Percentiles rank a stretch among this genome's conserved stretches.
These are phyloP conservation scores for Oryzias javanicus DNA, from an alignment of 2,113 vertebrate genomes.

Conservation along the genomic window DNA sequence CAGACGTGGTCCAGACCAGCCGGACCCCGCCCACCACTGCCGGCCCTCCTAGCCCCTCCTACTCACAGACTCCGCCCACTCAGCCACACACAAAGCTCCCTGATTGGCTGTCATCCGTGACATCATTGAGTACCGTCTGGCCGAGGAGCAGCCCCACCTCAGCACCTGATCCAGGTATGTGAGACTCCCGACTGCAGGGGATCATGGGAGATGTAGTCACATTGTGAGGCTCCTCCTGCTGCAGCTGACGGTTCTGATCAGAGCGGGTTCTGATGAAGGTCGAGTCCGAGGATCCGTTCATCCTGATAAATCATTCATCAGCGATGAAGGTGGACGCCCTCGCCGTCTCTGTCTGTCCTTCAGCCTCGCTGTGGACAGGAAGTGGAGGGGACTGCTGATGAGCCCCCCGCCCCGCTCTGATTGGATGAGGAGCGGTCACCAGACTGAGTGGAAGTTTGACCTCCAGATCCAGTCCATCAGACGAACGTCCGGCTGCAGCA, in stretches of 20 bases:
- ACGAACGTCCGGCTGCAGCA: no score
- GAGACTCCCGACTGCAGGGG: not conserved
- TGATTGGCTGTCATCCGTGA: slow-evolving; percentile 62
- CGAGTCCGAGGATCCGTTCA: slow-evolving; percentile 5
- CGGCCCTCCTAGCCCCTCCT: not conserved
- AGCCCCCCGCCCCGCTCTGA: slow-evolving; percentile 34
- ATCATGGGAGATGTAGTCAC: slow-evolving; percentile 1
- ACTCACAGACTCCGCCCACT: slow-evolving; percentile 45
- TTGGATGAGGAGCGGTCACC: slow-evolving; percentile 29
- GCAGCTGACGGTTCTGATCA: not conserved
- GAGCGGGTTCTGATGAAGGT: not conserved
- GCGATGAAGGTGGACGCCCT: slow-evolving; percentile 41
- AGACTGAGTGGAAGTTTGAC: not conserved
- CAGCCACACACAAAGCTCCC: slow-evolving; percentile 21
- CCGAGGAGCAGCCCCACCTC: slow-evolving; percentile 13
- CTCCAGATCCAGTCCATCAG: no score
- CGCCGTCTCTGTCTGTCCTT: slow-evolving; percentile 42
- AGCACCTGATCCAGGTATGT: slow-evolving; percentile 43
- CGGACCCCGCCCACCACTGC: not conserved
- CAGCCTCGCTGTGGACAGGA: slow-evolving; percentile 15
- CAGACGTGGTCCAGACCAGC: not conserved
- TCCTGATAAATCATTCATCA: slow-evolving; percentile 30
- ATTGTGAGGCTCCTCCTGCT: no score
- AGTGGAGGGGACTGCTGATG: slow-evolving; percentile 55
- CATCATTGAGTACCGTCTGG: slow-evolving; percentile 41